phyloP scores from a whole-genome alignment of 2,888 invertebrate genomes.

The Phengaris alcon region DNA sequence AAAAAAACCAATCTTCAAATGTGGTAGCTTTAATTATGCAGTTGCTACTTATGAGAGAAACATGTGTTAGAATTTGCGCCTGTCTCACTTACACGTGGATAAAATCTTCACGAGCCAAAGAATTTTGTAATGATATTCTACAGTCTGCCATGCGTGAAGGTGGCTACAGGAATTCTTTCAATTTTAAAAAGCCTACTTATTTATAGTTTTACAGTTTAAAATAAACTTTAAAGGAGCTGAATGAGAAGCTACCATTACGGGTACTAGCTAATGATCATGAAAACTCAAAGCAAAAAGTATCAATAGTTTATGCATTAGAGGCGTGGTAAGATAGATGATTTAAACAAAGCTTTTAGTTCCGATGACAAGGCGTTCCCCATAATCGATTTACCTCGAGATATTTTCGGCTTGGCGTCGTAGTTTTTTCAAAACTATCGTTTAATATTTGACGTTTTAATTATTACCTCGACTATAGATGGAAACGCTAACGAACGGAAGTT shows the following conservation, averaged over 20 bases:
- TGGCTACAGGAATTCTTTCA: not conserved
- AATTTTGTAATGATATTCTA: conserved; percentile 23
- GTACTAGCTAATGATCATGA: not conserved
- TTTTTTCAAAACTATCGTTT: conserved; percentile 61
- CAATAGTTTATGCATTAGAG: conserved; percentile 36
- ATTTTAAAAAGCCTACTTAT: not conserved
- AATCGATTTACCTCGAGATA: conserved; percentile 41
- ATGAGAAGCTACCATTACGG: not conserved
- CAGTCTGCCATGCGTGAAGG: conserved; percentile 25
- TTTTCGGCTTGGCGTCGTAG: conserved; percentile 42
- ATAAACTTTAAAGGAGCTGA: too few species aligned
- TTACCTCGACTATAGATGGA: conserved; percentile 23
- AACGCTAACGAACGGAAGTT: conserved; percentile 22
- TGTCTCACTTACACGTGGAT: conserved; percentile 11
- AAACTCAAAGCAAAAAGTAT: conserved; percentile 1
- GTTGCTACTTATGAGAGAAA: not conserved
- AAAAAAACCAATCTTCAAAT: too few species aligned
- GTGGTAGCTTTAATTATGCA: too few species aligned
- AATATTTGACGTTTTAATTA: conserved; percentile 37
- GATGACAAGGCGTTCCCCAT: conserved; percentile 56
- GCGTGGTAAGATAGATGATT: conserved; percentile 62
- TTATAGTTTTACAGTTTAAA: not conserved
- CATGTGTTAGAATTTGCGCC: conserved; percentile 11
- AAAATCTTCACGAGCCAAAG: conserved; percentile 16
- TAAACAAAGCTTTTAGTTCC: conserved; percentile 70